These are phyloP conservation scores for Hermodice carunculata DNA, from an alignment of 2,888 invertebrate species.

Conservation along the genomic window DNA sequence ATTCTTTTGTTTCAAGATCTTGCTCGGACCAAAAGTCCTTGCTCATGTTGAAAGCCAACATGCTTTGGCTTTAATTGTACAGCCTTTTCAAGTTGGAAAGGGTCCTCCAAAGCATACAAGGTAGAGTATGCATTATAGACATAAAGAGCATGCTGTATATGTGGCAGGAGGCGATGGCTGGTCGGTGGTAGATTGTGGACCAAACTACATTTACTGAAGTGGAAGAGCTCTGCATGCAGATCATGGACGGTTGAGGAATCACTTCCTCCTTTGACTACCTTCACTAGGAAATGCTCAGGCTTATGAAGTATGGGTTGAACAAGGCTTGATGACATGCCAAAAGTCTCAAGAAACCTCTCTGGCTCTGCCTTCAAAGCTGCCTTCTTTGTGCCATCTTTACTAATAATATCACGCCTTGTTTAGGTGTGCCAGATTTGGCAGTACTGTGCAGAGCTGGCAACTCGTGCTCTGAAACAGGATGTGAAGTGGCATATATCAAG, in stretches of 20 bases:
- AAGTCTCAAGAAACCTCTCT: slow-evolving; percentile 9
- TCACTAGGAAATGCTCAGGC: slow-evolving; percentile 7
- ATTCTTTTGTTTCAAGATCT: too few species aligned
- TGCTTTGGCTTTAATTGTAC: too few species aligned
- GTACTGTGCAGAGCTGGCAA: slow-evolving; percentile 13
- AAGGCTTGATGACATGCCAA: slow-evolving; percentile 1
- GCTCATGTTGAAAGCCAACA: too few species aligned
- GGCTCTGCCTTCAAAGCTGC: slow-evolving; percentile 16
- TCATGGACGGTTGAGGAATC: slow-evolving; percentile 1
- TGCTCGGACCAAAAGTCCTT: too few species aligned
- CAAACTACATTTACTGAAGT: not conserved
- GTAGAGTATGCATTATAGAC: slow-evolving; percentile 18
- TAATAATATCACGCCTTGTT: slow-evolving; percentile 17
- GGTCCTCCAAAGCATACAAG: too few species aligned
- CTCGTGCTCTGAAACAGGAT: slow-evolving; percentile 4
- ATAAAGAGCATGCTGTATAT: slow-evolving; percentile 8
- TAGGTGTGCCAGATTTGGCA: slow-evolving; percentile 8
- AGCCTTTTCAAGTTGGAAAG: too few species aligned
- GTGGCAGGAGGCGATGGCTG: slow-evolving; percentile 15
- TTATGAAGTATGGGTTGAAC: not conserved
- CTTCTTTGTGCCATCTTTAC: slow-evolving; percentile 16
- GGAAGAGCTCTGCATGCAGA: not conserved
- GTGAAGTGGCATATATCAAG: slow-evolving; percentile 1
- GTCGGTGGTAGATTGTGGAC: slow-evolving; percentile 13
- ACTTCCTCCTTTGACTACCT: slow-evolving; percentile 14